These are phyloP conservation scores for Temnothorax nylanderi DNA, from an alignment of 1,140 invertebrate species.

Conservation along the genomic window DNA sequence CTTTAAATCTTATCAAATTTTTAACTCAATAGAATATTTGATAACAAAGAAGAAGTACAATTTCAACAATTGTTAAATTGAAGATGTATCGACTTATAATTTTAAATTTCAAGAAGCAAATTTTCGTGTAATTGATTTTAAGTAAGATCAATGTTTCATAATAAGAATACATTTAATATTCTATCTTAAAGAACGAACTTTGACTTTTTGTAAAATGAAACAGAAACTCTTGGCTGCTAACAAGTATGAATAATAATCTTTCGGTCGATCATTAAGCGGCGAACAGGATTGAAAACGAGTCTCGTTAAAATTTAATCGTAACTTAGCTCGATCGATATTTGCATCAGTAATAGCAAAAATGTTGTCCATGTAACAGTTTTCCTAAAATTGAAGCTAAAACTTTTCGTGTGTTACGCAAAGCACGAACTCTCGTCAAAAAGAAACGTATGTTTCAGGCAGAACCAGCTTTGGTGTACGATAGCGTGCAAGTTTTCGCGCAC, in stretches of 20 bases:
- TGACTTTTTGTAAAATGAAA: conserved; percentile 13
- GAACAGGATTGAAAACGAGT: conserved; percentile 18
- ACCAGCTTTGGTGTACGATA: conserved; percentile 96
- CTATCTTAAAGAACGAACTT: conserved; percentile 7
- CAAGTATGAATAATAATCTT: conserved; percentile 44
- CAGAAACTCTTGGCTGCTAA: neutral
- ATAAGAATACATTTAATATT: conserved; percentile 12
- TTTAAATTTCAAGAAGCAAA: neutral
- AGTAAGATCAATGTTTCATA: neutral
- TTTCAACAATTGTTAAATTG: neutral
- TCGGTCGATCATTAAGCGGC: neutral
- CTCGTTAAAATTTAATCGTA: conserved; percentile 36
- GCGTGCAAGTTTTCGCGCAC: conserved; percentile 94
- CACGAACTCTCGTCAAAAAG: conserved; percentile 44
- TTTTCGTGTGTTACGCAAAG: neutral
- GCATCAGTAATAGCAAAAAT: neutral
- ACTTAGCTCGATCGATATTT: neutral
- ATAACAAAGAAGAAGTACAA: neutral
- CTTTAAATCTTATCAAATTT: neutral
- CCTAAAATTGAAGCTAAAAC: neutral
- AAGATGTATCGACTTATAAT: neutral
- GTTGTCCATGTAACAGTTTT: neutral
- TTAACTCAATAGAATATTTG: conserved; percentile 1
- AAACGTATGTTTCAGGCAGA: conserved; percentile 90
- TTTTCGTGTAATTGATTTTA: neutral